Base-by-base conservation (phyloP, 2,888 invertebrate genomes). In the Pandemis cinnamomeana region DNA sequence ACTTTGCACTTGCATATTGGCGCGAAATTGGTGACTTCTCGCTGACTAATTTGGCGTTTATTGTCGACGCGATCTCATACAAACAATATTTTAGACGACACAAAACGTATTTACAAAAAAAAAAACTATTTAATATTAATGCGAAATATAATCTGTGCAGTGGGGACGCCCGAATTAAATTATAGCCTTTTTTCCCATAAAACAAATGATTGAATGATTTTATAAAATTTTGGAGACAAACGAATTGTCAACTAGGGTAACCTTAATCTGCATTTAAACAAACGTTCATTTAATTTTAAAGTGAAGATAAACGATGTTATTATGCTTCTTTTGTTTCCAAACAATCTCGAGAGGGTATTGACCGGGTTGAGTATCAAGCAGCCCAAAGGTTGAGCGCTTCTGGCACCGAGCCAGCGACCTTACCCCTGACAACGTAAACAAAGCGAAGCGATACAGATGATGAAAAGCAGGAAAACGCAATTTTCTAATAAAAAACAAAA, bases 331-430 rank as follows among this genome's bases (percentile, higher is more conserved):
- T 73, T 64, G 69, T 73, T 70, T 64, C 13, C 55, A 69, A 72
- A 64, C 42, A 66, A 53, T 51, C 69, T 41, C 10, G 27, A 73
- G 51, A 66, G 69, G 73, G 64, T 70, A 73, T 73, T 66, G 69
- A 69, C 73, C 67, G 46, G 7, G 46, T 8, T 15, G 41, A 41
- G 58, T 27, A 61, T 63, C 41, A 62, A 44, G 62, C 55, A 42
- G 68, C 55, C 13, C 63, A 72, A 72, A 68, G 68, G 64, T 66
- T 66, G 48, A 41, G 55, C 36, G 62, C 53, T 13, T 11, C 51
- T 73, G 73, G 73, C 73, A 58, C n/a, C 0, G 51, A 7, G 64
- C 73, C 69, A 73, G 41, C 15, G 41, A 60, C 73, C 73, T 73
- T 73, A 73, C 73, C 69, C 73, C 63, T 41, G 36, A 36, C 27